Percentiles rank a stretch among this genome's conserved stretches.
These are phyloP conservation scores for Lamellibrachia columna DNA, from an alignment of 2,888 invertebrate genomes.

Conservation along the genomic window DNA sequence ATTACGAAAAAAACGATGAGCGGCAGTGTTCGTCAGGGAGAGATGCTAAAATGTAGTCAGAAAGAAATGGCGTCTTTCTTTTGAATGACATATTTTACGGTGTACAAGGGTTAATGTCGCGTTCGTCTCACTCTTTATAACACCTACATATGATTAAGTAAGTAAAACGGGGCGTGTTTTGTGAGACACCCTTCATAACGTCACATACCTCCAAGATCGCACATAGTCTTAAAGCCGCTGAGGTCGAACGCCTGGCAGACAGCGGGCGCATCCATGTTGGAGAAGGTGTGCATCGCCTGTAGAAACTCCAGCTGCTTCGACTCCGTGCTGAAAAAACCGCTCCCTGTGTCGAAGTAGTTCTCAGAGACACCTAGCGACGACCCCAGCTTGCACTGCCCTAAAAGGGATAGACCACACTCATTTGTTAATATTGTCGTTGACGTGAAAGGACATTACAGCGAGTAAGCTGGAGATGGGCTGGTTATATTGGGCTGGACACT, in stretches of 20 bases:
- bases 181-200: background rate
- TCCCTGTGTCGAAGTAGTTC: constrained; percentile 32
- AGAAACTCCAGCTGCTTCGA: constrained; percentile 45
- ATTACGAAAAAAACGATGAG: no score
- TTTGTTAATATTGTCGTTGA: background rate
- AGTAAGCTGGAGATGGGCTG: background rate
- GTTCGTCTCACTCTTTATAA: no score
- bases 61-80: no score
- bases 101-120: no score
- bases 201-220: constrained; percentile 52
- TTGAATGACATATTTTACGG: no score
- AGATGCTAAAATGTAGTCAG: no score
- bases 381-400: constrained; percentile 10
- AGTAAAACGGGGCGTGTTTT: background rate
- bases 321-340: constrained; percentile 34
- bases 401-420: background rate
- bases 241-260: constrained; percentile 50
- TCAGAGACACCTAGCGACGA: background rate
- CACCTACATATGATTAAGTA: background rate
- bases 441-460: background rate
- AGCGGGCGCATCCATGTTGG: constrained; percentile 43
- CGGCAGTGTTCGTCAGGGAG: no score
- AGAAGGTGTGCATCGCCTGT: constrained; percentile 49
- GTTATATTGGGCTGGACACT: no score
- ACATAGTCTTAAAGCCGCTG: constrained; percentile 45